Percentiles rank a stretch among this genome's conserved stretches.
phyloP scores from a whole-genome alignment of 1,140 invertebrate species.

The Ceratitis capitata region DNA sequence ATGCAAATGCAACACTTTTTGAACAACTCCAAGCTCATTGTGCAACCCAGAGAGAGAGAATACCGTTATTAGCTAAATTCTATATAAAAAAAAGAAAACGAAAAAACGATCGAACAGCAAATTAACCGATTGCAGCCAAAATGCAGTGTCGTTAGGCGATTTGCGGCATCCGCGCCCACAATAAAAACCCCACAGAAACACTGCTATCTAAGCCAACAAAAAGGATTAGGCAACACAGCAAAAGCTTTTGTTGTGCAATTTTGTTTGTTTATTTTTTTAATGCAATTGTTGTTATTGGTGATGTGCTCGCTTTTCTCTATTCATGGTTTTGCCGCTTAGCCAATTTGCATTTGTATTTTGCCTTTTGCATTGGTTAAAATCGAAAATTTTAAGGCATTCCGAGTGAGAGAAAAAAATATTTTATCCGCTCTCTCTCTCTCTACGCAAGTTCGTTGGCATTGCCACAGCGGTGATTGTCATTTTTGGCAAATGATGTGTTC shows the following conservation, averaged over 20 bases:
- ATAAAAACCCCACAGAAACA: background rate
- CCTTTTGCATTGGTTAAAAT: background rate
- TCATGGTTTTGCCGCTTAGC: background rate
- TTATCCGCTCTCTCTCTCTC: background rate
- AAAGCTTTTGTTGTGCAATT: constrained; percentile 7
- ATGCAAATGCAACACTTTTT: background rate
- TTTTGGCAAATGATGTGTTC: constrained; percentile 9
- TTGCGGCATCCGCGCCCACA: background rate
- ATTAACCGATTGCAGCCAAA: background rate
- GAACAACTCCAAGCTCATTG: background rate
- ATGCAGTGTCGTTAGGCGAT: background rate
- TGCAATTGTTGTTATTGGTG: background rate
- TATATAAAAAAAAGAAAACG: background rate
- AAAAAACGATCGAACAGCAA: background rate
- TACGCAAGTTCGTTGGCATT: background rate
- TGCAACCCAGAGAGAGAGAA: background rate
- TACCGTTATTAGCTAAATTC: constrained; percentile 22
- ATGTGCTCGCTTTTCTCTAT: background rate
- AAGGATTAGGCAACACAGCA: background rate
- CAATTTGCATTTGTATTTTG: constrained; percentile 25
- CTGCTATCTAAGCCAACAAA: background rate
- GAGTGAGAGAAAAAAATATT: background rate
- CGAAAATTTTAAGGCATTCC: constrained; percentile 14
- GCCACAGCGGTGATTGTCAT: background rate
- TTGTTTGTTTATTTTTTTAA: constrained; percentile 14